These are phyloP conservation scores for Chionis minor DNA, from an alignment of 2,113 vertebrate genomes.

Conservation along the genomic window DNA sequence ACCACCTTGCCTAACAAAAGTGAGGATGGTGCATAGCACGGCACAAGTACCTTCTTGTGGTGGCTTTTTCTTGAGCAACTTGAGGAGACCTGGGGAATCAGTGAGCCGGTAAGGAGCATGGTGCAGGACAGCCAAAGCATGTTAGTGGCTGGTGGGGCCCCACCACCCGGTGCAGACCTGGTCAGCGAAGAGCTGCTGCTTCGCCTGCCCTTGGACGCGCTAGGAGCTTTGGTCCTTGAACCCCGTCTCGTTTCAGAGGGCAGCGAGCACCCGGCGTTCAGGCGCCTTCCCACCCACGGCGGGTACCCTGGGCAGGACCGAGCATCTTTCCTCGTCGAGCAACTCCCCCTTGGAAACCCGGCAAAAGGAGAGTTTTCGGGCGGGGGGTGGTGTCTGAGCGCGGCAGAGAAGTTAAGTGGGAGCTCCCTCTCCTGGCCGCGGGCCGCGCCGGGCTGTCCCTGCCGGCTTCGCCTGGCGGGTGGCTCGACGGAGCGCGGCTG, in stretches of 20 bases:
- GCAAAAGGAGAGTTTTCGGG: background rate
- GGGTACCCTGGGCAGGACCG: accelerated
- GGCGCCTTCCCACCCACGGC: background rate
- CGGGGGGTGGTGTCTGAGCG: accelerated
- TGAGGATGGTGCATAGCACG: background rate
- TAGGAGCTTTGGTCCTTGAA: background rate
- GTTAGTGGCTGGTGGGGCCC: accelerated
- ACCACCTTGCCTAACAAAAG: background rate
- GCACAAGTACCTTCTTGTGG: too few relatives aligned
- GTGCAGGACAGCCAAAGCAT: background rate
- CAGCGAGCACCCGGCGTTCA: accelerated
- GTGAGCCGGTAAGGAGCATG: background rate
- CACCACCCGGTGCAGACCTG: accelerated
- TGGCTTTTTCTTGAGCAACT: background rate
- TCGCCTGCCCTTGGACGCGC: accelerated
- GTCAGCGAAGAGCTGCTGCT: background rate
- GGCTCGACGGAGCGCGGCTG: accelerated
- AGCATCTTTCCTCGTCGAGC: accelerated
- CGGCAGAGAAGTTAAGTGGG: accelerated
- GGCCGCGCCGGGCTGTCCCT: accelerated
- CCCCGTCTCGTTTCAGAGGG: accelerated
- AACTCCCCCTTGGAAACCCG: accelerated
- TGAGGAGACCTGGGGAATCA: background rate
- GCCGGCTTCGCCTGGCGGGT: accelerated
- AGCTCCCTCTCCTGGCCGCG: background rate